Evolutionary conservation across 2,113 vertebrate species (phyloP).

Genomic region (Epinephelus fuscoguttatus): DNA sequence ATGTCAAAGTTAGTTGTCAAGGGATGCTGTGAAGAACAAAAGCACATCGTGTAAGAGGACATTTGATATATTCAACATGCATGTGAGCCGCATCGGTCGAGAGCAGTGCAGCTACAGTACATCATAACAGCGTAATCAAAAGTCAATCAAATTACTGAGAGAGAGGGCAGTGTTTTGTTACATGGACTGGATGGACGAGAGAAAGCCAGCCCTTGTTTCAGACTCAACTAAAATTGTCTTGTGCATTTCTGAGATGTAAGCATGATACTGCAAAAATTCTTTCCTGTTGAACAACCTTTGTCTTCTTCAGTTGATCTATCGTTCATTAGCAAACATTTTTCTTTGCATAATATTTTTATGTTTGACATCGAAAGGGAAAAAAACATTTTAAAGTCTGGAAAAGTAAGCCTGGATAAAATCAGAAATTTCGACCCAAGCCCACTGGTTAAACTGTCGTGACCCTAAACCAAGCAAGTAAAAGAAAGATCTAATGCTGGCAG

Average conservation of each 20-base stretch:
- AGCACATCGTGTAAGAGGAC: not conserved
- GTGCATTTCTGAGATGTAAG: slow-evolving; percentile 15
- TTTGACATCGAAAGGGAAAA: too few species aligned
- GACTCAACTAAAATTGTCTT: not conserved
- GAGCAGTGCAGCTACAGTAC: slow-evolving; percentile 29
- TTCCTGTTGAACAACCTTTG: not conserved
- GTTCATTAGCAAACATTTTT: not conserved
- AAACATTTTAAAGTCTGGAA: not conserved
- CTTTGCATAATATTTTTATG: too few species aligned
- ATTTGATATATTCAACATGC: slow-evolving; percentile 2
- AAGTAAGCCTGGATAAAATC: slow-evolving; percentile 7
- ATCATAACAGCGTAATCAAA: slow-evolving; percentile 15
- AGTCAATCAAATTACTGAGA: slow-evolving; percentile 39
- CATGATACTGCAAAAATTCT: slow-evolving; percentile 35
- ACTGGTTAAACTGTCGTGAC: not conserved
- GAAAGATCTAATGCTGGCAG: slow-evolving; percentile 6
- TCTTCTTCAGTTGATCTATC: not conserved
- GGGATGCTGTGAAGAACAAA: not conserved
- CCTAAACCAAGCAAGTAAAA: slow-evolving; percentile 3
- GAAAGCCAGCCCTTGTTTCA: not conserved
- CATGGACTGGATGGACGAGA: not conserved
- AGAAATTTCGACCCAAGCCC: slow-evolving; percentile 1
- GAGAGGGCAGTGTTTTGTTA: slow-evolving; percentile 30
- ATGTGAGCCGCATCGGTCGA: slow-evolving; percentile 5
- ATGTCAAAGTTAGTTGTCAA: slow-evolving; percentile 7